Conservation (phyloP, 2,888 invertebrate genomes). For the Rutpela maculata region DNA sequence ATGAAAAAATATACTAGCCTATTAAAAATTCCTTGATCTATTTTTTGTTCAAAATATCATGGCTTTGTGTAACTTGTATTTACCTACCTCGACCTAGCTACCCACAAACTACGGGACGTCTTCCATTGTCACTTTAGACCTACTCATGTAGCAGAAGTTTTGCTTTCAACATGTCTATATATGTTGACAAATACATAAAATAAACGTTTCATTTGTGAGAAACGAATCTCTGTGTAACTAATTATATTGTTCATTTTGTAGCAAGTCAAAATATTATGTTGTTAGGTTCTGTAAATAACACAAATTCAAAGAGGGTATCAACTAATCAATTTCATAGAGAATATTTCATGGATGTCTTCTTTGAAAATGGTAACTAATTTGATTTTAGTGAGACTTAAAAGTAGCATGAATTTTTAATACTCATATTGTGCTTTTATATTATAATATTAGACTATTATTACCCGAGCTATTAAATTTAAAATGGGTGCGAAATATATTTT, state of each 20-base stretch:
- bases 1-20: no score
- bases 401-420: no score
- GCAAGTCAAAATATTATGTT: constrained; percentile 17
- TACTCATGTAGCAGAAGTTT: neutral
- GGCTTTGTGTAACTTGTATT: neutral
- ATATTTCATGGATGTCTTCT: neutral
- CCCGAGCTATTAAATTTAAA: no score
- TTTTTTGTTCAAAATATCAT: no score
- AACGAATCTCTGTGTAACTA: neutral
- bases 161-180: neutral
- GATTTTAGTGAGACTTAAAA: neutral
- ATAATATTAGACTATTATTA: no score
- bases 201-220: neutral
- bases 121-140: neutral
- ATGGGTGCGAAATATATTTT: no score
- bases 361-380: neutral
- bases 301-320: neutral
- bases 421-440: no score
- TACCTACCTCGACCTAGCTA: neutral
- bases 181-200: neutral
- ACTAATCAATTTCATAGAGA: neutral
- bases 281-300: neutral
- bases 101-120: neutral
- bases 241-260: constrained; percentile 5
- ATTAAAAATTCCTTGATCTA: no score